Evolutionary conservation across 2,113 vertebrate species (phyloP), one percentile per base, ranked within the genome.

Genomic region (Pycnonotus jocosus): DNA sequence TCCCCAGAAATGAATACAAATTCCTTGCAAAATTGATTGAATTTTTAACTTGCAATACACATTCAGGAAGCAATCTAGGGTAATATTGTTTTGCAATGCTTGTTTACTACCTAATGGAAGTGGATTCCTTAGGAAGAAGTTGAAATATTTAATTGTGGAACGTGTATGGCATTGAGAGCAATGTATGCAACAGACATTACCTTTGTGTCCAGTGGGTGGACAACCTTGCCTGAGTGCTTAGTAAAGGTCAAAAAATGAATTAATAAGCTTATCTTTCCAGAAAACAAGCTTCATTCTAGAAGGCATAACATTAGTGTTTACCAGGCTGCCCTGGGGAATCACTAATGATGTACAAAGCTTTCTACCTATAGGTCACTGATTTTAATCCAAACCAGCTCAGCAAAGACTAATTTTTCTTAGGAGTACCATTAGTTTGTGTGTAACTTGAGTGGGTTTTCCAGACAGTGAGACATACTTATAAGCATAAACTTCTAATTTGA

Each of bases 191-290:
- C 28, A 71, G 40, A 61, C 78, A 61, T 20, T 86, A 68, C 70
- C 77, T 92, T 81, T 76, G 44, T 92, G 77, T 93, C 83, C 77
- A 89, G 47, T 2, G 23, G 65, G 53, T 95, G 92, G 88, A 74
- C 77, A 92, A 50, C 81, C 77, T 93, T 93, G 88, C 73, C 81
- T 91, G 65, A 92, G 44, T 79, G 65, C 65, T 86, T 91, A 91
- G 60, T 89, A 95, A 95, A 97, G 95, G 95, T 93, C 81, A 95
- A 79, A 92, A 93, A 78, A 86, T 69, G 77, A 95, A 96, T 96
- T 95, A 92, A 95, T 87, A 97, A 79, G 70, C 81, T 96, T 95
- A 82, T 95, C 81, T 95, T 95, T 96, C 93, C 65, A 96, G 95
- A 95, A 96, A 96, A 95, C 83, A 96, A 87, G 89, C 48, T 89